Evolutionary conservation across 2,797 vertebrate genomes (phyloP).

Genomic region (Myotis daubentonii): DNA sequence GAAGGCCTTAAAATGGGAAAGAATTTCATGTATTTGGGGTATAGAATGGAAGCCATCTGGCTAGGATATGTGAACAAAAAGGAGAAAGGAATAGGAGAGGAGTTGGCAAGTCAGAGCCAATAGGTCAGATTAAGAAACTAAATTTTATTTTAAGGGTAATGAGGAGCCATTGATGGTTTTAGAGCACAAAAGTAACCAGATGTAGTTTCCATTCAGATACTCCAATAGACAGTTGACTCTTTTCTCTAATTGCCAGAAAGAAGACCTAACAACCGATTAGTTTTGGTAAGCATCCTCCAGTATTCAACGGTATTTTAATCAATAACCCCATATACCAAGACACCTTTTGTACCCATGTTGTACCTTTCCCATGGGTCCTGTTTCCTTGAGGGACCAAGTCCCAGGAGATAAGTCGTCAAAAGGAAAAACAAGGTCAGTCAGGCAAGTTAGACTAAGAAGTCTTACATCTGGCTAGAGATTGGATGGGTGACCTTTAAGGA

Average conservation of each 20-base stretch:
- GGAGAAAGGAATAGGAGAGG: not conserved
- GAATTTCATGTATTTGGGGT: not conserved
- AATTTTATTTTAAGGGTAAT: not conserved
- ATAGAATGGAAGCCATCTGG: not conserved
- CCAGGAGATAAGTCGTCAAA: not conserved
- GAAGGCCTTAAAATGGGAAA: not conserved
- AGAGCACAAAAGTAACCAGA: not conserved
- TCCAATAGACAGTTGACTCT: not conserved
- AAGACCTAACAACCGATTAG: not conserved
- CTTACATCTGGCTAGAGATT: not conserved
- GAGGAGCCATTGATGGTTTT: not conserved
- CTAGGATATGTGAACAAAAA: not conserved
- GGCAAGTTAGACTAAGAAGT: not conserved
- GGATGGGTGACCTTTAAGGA: not conserved
- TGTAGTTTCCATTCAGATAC: not conserved
- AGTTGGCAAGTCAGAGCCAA: not conserved
- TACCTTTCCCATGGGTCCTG: not conserved
- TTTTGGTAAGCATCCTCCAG: not conserved
- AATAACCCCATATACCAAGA: not conserved
- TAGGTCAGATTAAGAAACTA: not conserved
- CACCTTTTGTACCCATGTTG: not conserved
- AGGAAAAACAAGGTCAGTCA: not conserved
- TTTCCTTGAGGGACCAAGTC: not conserved
- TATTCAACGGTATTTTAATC: slow-evolving; percentile 27
- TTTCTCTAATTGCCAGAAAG: not conserved